These are phyloP conservation scores for Montipora efflorescens DNA, from an alignment of 64 coral and sea anemone genomes.

Conservation along the genomic window DNA sequence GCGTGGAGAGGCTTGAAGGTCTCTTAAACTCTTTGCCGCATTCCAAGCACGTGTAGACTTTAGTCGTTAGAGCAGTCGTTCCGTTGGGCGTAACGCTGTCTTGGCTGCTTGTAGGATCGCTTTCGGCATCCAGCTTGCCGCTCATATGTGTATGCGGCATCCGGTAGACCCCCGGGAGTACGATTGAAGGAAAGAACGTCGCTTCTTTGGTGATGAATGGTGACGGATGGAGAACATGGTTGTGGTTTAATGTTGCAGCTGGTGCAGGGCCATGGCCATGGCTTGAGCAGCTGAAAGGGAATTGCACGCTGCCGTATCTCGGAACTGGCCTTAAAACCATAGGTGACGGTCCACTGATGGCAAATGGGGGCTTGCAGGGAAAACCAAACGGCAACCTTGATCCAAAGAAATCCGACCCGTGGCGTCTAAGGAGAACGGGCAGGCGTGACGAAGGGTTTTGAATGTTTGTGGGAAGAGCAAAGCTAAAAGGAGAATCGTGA, in stretches of 20 bases:
- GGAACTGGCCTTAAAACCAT: constrained; percentile 2
- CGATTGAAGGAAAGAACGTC: not conserved
- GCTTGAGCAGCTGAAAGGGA: constrained; percentile 4
- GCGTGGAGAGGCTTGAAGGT: constrained; percentile 89
- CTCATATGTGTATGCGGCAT: not conserved
- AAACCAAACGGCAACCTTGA: constrained; percentile 24
- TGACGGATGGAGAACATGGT: constrained; percentile 5
- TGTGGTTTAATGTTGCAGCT: not conserved
- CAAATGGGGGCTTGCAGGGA: not conserved
- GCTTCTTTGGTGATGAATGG: constrained; percentile 4
- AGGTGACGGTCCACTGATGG: not conserved
- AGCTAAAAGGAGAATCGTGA: not conserved
- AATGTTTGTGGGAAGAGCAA: not conserved
- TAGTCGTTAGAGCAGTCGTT: constrained; percentile 16
- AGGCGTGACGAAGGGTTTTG: not conserved
- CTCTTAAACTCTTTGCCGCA: constrained; percentile 92
- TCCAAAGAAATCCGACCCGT: constrained; percentile 2
- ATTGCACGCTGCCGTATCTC: not conserved
- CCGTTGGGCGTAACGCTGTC: not conserved
- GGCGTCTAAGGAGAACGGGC: not conserved
- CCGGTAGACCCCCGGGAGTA: not conserved
- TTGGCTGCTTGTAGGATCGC: not conserved
- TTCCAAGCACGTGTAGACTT: constrained; percentile 82
- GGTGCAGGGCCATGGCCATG: not conserved
- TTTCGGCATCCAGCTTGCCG: not conserved